Conservation (phyloP, 2,888 invertebrate species). For the Eucera pruinosa region DNA sequence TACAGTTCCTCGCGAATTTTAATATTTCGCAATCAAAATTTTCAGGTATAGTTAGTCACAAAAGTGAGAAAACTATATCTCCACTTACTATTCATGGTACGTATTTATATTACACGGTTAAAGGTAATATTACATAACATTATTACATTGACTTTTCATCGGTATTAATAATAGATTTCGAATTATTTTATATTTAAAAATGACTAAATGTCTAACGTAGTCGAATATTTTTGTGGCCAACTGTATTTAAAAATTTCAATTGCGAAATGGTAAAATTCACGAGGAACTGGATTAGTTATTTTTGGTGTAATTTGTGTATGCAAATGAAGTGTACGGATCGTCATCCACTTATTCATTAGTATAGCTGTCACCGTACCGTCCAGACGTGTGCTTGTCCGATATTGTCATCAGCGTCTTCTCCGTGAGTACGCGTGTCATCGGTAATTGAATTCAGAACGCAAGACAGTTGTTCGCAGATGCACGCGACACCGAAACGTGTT, state of each 20-base stretch:
- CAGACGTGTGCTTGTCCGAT: conserved; percentile 20
- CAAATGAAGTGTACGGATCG: neutral
- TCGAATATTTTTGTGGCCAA: too few species aligned
- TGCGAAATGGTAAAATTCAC: too few species aligned
- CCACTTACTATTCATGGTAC: too few species aligned
- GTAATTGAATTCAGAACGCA: conserved; percentile 55
- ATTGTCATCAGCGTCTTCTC: conserved; percentile 41
- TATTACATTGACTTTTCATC: too few species aligned
- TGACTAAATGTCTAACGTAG: too few species aligned
- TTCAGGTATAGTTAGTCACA: conserved; percentile 30
- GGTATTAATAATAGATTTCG: too few species aligned
- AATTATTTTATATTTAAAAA: too few species aligned
- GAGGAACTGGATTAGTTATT: conserved; percentile 1
- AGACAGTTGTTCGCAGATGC: conserved; percentile 36
- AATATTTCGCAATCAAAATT: neutral
- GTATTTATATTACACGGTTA: too few species aligned
- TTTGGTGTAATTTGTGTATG: neutral
- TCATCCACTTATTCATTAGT: conserved; percentile 31
- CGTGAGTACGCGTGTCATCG: conserved; percentile 45
- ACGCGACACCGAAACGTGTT: conserved; percentile 8
- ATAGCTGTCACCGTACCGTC: conserved; percentile 23
- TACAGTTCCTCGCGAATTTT: neutral
- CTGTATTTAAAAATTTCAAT: too few species aligned
- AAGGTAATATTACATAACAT: too few species aligned
- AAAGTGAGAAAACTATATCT: too few species aligned